Evolutionary conservation across 2,113 vertebrate genomes (phyloP).

Genomic region (Polypterus senegalus): DNA sequence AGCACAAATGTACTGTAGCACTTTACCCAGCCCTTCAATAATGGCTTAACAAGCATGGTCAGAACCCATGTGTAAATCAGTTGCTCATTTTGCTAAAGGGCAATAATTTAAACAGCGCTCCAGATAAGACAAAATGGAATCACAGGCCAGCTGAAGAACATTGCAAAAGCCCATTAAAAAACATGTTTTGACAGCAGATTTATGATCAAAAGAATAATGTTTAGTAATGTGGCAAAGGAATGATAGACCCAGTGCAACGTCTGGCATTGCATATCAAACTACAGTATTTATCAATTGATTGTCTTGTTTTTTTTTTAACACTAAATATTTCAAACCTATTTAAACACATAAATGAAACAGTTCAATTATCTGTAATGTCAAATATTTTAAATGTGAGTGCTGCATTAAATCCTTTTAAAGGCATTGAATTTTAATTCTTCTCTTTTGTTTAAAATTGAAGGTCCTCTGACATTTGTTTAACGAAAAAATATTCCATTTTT

Average conservation of each 20-base stretch:
- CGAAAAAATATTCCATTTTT: constrained; percentile 12
- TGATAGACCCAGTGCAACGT: too few species aligned
- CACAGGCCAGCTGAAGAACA: background rate
- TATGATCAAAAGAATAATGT: background rate
- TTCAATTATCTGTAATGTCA: too few species aligned
- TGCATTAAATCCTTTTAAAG: too few species aligned
- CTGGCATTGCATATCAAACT: too few species aligned
- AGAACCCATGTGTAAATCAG: constrained; percentile 38
- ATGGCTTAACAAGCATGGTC: constrained; percentile 43
- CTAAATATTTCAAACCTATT: too few species aligned
- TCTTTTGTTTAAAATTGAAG: too few species aligned
- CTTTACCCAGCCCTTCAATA: constrained; percentile 10
- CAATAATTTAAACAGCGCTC: constrained; percentile 38
- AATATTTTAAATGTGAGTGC: too few species aligned
- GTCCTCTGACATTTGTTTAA: background rate
- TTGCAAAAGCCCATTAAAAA: background rate
- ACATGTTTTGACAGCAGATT: background rate
- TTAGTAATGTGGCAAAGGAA: too few species aligned
- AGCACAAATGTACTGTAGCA: background rate
- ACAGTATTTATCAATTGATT: too few species aligned
- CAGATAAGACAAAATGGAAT: background rate
- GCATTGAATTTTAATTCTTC: too few species aligned
- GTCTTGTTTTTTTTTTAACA: too few species aligned
- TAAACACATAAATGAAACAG: too few species aligned
- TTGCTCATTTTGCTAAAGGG: constrained; percentile 53